These are phyloP conservation scores for Ichneumoninae sp. DNA, from an alignment of 2,888 invertebrate genomes.

Conservation along the genomic window DNA sequence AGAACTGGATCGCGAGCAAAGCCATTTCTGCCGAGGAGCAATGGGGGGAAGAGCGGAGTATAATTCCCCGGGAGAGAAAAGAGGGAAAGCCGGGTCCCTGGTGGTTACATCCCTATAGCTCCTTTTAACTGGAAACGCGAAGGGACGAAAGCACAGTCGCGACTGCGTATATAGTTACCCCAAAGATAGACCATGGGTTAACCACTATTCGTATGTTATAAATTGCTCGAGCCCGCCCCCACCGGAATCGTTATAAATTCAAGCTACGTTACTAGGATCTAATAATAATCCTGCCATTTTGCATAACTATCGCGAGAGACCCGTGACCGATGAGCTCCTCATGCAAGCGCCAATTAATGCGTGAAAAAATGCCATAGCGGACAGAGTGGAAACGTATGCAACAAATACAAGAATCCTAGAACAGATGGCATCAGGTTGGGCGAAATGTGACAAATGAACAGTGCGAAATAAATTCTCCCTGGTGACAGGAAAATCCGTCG, in stretches of 20 bases:
- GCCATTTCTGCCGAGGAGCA: slow-evolving; percentile 46
- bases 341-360: neutral
- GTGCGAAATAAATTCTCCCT: no score
- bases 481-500: no score
- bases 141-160: slow-evolving; percentile 41
- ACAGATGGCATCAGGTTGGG: neutral
- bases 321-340: neutral
- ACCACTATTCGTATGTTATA: slow-evolving; percentile 40
- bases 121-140: slow-evolving; percentile 29
- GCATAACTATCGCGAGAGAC: neutral
- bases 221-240: slow-evolving; percentile 31
- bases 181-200: slow-evolving; percentile 32
- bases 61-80: slow-evolving; percentile 56
- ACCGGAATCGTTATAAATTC: slow-evolving; percentile 25
- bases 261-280: neutral
- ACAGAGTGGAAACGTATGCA: neutral
- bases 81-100: slow-evolving; percentile 23
- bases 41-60: slow-evolving; percentile 40
- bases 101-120: slow-evolving; percentile 39
- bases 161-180: slow-evolving; percentile 26
- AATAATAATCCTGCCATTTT: slow-evolving; percentile 6
- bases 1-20: slow-evolving; percentile 63
- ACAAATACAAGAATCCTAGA: neutral
- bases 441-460: neutral
- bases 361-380: neutral